Percentiles rank a stretch among this genome's conserved stretches.
Evolutionary conservation across 2,888 invertebrate genomes (phyloP).

Genomic region (Mylabris sibirica): DNA sequence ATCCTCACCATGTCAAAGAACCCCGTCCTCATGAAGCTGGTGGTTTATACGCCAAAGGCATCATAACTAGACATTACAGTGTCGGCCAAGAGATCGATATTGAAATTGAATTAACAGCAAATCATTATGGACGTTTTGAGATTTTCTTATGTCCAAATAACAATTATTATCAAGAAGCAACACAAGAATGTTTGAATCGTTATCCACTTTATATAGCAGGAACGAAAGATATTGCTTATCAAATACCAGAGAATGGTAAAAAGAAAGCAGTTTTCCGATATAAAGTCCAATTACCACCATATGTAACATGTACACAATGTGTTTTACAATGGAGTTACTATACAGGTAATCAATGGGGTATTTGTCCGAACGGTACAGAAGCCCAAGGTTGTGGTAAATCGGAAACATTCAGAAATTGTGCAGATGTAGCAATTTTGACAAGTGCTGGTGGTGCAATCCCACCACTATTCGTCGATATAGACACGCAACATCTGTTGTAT

Average conservation of each 20-base stretch:
- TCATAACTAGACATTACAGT: constrained; percentile 81
- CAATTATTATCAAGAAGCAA: constrained; percentile 78
- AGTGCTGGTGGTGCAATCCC: constrained; percentile 77
- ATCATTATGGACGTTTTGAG: constrained; percentile 88
- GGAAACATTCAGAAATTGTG: constrained; percentile 91
- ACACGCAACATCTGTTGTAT: constrained; percentile 79
- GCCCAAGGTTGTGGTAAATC: constrained; percentile 89
- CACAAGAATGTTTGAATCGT: constrained; percentile 85
- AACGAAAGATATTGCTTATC: constrained; percentile 67
- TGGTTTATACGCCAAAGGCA: constrained; percentile 85
- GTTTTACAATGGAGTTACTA: constrained; percentile 94
- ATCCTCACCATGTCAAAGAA: constrained; percentile 73
- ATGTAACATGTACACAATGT: constrained; percentile 86
- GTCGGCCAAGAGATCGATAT: constrained; percentile 88
- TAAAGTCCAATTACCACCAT: constrained; percentile 79
- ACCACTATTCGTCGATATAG: constrained; percentile 72
- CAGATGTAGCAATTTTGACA: constrained; percentile 83
- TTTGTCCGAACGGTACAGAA: constrained; percentile 84
- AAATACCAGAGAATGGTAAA: constrained; percentile 55
- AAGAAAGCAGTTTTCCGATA: constrained; percentile 66
- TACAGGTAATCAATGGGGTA: constrained; percentile 94
- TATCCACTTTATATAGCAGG: constrained; percentile 78
- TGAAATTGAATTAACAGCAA: constrained; percentile 87
- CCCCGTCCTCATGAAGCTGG: constrained; percentile 91
- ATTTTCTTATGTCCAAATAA: constrained; percentile 87